Evolutionary conservation across 2,113 vertebrate species (phyloP), one percentile per base, ranked within the genome.

Genomic region (Alces alces): DNA sequence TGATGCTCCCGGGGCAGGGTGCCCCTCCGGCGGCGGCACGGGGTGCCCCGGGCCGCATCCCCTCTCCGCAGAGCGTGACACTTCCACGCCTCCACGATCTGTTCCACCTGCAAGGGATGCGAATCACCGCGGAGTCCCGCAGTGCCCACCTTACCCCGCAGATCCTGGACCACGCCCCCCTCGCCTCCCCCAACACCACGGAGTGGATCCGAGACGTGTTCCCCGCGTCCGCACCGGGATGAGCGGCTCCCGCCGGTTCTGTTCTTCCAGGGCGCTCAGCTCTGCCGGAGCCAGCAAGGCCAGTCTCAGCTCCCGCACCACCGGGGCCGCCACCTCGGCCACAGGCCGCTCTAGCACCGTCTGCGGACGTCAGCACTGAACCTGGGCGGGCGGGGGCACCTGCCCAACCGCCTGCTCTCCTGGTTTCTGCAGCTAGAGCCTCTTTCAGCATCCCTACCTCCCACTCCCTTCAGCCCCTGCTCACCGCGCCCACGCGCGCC

Each of bases 401-500:
- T 30, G 33, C 30, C 58, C 79, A 55, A 13, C 76, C 10, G 3
- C 57, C 54, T 6, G 19, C 86, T 30, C 11, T 3, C 55, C 3
- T 6, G n/a, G 13, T 64, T 66, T 25, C 58, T 45, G 93, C 2
- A 11, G 15, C 66, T 87, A 11, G 23, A 28, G 45, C 43, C 47
- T 25, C 76, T 82, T 25, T 85, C 43, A 11, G 30, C 25, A 39
- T 15, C 45, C 60, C 15, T n/a, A 58, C n/a, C 28, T 9, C 7
- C 19, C 10, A 10, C n/a, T 79, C 57, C 54, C 36, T 8, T 45
- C 61, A n/a, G 54, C 13, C 89, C 12, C 17, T 1, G 97, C 99
- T 99, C 98, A 99, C 99, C 0, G 99, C 99, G 92, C 99, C 99
- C 97, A 99, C 99, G 0, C 99, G 98, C 0, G 99, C 99, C 99